Evolutionary conservation across 2,797 vertebrate genomes (phyloP), one percentile per base, ranked within the genome.

Genomic region (Sciurus carolinensis): DNA sequence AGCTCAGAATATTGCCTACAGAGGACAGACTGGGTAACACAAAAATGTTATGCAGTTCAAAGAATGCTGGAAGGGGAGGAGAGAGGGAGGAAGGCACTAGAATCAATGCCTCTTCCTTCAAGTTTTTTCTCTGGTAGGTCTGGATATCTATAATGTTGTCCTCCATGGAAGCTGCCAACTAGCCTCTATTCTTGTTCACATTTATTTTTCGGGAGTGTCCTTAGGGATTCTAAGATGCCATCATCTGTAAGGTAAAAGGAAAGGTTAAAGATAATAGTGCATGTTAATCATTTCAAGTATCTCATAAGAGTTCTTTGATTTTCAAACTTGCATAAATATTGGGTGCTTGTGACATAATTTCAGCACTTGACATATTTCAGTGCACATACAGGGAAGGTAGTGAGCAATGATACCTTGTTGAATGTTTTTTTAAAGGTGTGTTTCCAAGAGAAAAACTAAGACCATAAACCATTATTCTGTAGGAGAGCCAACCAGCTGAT

Each of bases 281-380:
- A 15, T 82, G 69, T 96, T 95, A 97, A 97, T 96, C 90, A 97
- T 91, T 97, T 97, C 79, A 84, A 97, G 92, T 3, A 89, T 59
- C n/a, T 84, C 54, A 3, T 33, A 95, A 97, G 85, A 87, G 75
- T 59, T n/a, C 93, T 98, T 81, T 83, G 95, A 26, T 95, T 96
- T 97, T 95, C 30, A 47, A 87, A 69, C n/a, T 91, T 81, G 79
- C 33, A 52, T 95, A 97, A 98, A 96, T 97, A 97, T 97, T 97
- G 97, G 82, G 44, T 72, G 69, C 69, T 92, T 96, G 90, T 77
- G 84, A 94, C 44, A 44, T 90, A 50, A 54, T 90, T 57, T 94
- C 54, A 93, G 44, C 39, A 83, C 86, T 96, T 95, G 64, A 82
- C 66, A 77, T 57, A 73, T 67, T 97, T 96, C 30, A 62, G 36